Evolutionary conservation across 2,888 invertebrate genomes (phyloP), one percentile per base, ranked within the genome.

Genomic region (Idaea aversata): DNA sequence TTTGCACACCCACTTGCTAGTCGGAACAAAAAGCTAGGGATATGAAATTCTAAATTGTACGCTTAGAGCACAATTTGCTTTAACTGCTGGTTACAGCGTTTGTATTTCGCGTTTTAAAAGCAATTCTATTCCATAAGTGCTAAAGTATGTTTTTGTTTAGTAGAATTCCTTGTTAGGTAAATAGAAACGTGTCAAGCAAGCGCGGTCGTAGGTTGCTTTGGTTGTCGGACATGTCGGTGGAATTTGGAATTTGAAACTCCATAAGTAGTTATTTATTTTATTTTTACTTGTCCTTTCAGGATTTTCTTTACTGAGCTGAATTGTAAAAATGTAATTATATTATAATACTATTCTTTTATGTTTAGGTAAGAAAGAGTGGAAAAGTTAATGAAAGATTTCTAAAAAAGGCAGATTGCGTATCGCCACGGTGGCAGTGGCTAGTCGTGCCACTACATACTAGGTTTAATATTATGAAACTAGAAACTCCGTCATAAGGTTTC

Each of bases 131-230:
- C 64, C 69, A 60, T 70, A 60, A 67, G 66, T 36, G 59, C 67
- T 74, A 81, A 72, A 77, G 78, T 70, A 62, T 67, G 70, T 78
- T 81, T 83, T 80, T 64, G 76, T 71, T 73, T 61, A 67, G 65
- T 75, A 70, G 65, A 66, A 67, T 34, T 15, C 63, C 65, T 67
- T 64, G 72, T 63, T 71, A 72, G 71, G 73, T 78, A 82, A 82
- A 86, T 78, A 82, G 72, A 81, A 79, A 80, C 78, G 82, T 81
- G 78, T 83, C 81, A 83, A 84, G 79, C 81, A 82, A 84, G 79
- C 77, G 77, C 77, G 75, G 76, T 75, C 75, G 25, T 64, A 67
- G 68, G 66, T 77, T 79, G 75, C 80, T 80, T 81, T 25, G 2
- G 78, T 83, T 80, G 80, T 75, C 75, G 73, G 75, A 78, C 76